Evolutionary conservation across 1,140 invertebrate species (phyloP).

Genomic region (Polyergus mexicanus): DNA sequence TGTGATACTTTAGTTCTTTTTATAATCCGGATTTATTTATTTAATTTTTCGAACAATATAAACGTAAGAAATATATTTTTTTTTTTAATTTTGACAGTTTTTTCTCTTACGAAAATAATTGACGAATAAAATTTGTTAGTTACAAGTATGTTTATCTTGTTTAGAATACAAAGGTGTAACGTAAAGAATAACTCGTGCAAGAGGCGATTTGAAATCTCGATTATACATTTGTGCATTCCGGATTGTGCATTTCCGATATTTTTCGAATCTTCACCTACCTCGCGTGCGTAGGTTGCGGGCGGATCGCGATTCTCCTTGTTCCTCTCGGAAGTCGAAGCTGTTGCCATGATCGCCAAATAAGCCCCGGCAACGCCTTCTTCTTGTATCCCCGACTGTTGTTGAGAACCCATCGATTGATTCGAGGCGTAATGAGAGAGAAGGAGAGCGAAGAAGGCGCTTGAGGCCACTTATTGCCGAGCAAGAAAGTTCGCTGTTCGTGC

Average conservation of each 20-base stretch:
- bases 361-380: slow-evolving; percentile 62
- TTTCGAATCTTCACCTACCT: background rate
- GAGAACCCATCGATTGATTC: slow-evolving; percentile 39
- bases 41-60: too few species aligned
- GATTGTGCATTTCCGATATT: slow-evolving; percentile 5
- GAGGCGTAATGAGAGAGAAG: background rate
- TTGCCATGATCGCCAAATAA: slow-evolving; percentile 27
- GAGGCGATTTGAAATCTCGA: slow-evolving; percentile 26
- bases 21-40: too few species aligned
- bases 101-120: background rate
- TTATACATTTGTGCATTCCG: background rate
- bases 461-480: slow-evolving; percentile 28
- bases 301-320: slow-evolving; percentile 29
- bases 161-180: background rate
- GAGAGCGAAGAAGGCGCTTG: slow-evolving; percentile 6
- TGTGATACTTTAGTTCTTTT: too few species aligned
- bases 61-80: too few species aligned
- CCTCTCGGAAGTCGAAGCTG: slow-evolving; percentile 35
- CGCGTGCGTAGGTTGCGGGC: background rate
- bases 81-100: too few species aligned
- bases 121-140: background rate
- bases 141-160: background rate
- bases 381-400: slow-evolving; percentile 45
- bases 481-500: slow-evolving; percentile 66
- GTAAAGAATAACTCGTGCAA: slow-evolving; percentile 10